phyloP scores from a whole-genome alignment of 92 coral and sea anemone species.

The Paragorgia papillata region DNA sequence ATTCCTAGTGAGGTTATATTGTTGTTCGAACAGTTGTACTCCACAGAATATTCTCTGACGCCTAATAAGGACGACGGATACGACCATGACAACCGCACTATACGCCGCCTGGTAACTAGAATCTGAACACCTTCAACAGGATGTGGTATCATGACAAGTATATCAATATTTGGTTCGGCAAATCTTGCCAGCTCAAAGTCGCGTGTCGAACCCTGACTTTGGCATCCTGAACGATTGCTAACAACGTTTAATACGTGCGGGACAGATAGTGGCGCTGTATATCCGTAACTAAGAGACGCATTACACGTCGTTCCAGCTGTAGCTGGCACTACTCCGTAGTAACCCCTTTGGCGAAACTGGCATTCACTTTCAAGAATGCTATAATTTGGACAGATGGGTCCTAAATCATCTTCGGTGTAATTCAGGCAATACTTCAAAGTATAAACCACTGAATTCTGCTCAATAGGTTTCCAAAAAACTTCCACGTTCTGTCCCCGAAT shows the following conservation, averaged over 20 bases:
- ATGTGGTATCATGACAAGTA: background rate
- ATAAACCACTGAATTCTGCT: background rate
- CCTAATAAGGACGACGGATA: background rate
- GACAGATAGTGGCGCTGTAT: background rate
- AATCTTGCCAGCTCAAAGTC: background rate
- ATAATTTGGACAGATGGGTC: background rate
- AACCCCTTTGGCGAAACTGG: background rate
- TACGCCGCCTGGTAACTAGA: background rate
- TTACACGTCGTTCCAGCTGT: background rate
- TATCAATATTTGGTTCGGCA: background rate
- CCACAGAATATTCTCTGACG: background rate
- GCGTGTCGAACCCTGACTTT: background rate
- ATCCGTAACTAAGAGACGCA: background rate
- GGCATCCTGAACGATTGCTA: background rate
- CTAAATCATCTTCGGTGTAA: background rate
- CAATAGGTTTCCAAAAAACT: background rate
- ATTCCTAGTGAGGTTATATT: too few species aligned
- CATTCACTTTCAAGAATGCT: background rate
- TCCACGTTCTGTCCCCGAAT: background rate
- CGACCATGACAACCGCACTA: background rate
- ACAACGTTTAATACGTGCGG: background rate
- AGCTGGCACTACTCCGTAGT: background rate
- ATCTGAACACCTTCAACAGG: background rate
- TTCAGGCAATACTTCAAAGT: background rate
- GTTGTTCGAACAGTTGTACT: constrained; percentile 8